Base-by-base conservation (phyloP, 2,113 vertebrate species). In the Peromyscus californicus region DNA sequence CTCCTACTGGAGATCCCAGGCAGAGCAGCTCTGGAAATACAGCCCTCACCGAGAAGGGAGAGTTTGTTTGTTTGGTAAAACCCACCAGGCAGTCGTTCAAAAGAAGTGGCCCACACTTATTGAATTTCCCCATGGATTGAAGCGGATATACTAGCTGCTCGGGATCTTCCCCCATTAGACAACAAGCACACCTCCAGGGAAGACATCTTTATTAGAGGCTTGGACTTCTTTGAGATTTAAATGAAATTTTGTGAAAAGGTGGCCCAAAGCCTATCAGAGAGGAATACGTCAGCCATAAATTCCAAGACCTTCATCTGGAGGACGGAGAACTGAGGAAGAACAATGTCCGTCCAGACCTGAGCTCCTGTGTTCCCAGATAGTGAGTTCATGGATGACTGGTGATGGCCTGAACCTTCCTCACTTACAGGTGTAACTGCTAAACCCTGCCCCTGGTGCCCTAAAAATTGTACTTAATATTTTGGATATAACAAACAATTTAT, bases 181-280 rank as follows among this genome's bases (percentile, higher is more conserved):
- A 48, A 72, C n/a, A 75, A 31, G 36, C 4, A 76, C 8, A 51
- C 13, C 26, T 74, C 51, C 36, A 29, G 65, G 13, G 17, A 16
- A 65, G 70, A 89, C 11, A 22, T 26, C 33, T 76, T 92, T 29
- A 59, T 83, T 39, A 74, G 17, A 26, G n/a, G 29, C 89, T 22
- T 19, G 17, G 51, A 17, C 51, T 26, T 9, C 70, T 90, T 75
- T 90, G 33, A 29, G 33, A 33, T 96, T 93, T 85, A 93, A 85
- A 94, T 16, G 74, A 42, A 69, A 80, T 72, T 67, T 21, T 24
- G 8, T 45, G 22, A 93, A 92, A 90, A 84, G n/a, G 48, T 63
- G 57, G 22, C 16, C 67, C 74, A 69, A 88, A 61, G 83, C 54
- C n/a, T 90, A 26, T 67, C 51, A 45, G 67, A 45, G n/a, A 82